phyloP scores from a whole-genome alignment of 2,888 invertebrate genomes.

The Sarcophaga variegata region DNA sequence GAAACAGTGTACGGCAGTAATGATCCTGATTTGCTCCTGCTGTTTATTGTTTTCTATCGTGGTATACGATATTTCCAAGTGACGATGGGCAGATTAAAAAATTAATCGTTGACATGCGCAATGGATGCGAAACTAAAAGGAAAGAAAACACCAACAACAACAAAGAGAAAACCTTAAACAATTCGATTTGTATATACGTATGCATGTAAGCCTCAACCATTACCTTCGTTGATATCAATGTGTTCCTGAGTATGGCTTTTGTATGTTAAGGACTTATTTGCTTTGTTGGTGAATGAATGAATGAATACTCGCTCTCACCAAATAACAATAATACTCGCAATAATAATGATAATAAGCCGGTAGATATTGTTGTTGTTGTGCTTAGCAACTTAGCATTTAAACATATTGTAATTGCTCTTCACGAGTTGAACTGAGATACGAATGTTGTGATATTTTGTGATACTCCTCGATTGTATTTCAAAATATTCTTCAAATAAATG shows the following conservation, averaged over 20 bases:
- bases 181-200: slow-evolving; percentile 7
- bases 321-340: slow-evolving; percentile 63
- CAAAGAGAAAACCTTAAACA: slow-evolving; percentile 35
- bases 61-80: slow-evolving; percentile 69
- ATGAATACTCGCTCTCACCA: slow-evolving; percentile 30
- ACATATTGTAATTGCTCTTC: slow-evolving; percentile 81
- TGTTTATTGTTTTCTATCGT: slow-evolving; percentile 45
- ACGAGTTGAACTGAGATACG: slow-evolving; percentile 68
- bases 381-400: slow-evolving; percentile 76
- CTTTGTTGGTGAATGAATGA: slow-evolving; percentile 52
- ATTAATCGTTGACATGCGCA: slow-evolving; percentile 81
- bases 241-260: background rate
- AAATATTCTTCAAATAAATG: slow-evolving; percentile 9
- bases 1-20: slow-evolving; percentile 52
- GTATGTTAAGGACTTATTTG: slow-evolving; percentile 71
- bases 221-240: no score
- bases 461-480: background rate
- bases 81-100: slow-evolving; percentile 79
- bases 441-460: slow-evolving; percentile 68
- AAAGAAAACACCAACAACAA: background rate
- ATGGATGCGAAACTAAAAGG: slow-evolving; percentile 66
- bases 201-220: background rate
- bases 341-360: slow-evolving; percentile 72
- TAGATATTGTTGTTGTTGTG: slow-evolving; percentile 73
- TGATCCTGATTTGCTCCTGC: slow-evolving; percentile 53